A percentile compares a stretch with the other conserved stretches of the same genome.
Evolutionary conservation across 1,140 invertebrate genomes (phyloP).

Genomic region (Sycophila sp.): DNA sequence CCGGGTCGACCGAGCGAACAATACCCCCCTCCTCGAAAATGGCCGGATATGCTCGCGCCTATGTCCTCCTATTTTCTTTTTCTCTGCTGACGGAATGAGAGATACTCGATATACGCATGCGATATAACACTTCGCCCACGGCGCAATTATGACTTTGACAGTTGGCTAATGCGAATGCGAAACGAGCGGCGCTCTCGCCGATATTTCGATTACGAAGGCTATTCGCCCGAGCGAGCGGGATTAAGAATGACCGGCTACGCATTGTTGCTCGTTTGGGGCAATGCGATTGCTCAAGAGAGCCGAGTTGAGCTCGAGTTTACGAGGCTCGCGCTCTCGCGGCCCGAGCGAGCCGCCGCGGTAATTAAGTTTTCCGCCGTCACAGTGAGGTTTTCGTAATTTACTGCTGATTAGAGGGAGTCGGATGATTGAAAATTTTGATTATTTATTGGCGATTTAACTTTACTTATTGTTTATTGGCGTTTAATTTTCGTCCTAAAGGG

Average conservation of each 20-base stretch:
- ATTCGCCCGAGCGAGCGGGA: neutral
- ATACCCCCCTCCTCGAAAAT: no score
- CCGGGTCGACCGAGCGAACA: no score
- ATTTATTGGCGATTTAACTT: neutral
- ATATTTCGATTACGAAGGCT: conserved; percentile 4
- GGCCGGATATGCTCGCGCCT: neutral
- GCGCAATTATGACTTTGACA: conserved; percentile 28
- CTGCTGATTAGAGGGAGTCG: conserved; percentile 8
- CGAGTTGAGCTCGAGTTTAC: conserved; percentile 24
- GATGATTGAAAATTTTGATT: conserved; percentile 10
- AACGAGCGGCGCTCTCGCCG: neutral
- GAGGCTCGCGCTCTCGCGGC: no score
- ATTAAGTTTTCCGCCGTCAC: conserved; percentile 10
- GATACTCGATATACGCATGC: neutral
- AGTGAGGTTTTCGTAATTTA: conserved; percentile 3
- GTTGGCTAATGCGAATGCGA: conserved; percentile 16
- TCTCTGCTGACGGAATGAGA: no score
- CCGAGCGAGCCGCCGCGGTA: no score
- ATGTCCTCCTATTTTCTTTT: no score
- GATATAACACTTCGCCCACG: neutral
- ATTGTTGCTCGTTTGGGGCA: neutral
- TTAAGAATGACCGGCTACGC: conserved; percentile 29
- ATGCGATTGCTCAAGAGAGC: neutral
- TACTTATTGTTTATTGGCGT: no score
- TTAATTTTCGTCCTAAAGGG: no score